Evolutionary conservation across 2,888 invertebrate species (phyloP), one percentile per base, ranked within the genome.

Genomic region (Trimorus sp.): DNA sequence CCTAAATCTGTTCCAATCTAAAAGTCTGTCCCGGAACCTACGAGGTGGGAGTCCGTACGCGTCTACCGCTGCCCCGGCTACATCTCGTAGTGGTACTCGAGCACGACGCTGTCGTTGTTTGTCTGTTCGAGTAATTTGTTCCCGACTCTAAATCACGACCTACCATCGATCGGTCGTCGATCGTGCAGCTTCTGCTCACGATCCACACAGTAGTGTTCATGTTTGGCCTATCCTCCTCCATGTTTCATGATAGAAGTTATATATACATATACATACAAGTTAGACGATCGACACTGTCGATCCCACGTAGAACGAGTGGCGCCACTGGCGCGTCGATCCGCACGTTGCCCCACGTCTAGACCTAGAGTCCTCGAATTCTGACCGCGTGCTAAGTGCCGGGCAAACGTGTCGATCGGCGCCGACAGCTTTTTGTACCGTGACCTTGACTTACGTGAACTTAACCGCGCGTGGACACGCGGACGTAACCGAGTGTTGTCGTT

Each of bases 111-210:
- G 26, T 7, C 66, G 74, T 82, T 77, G 62, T 81, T 68, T 82
- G 74, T 79, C n/a, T 51, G 49, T 51, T 51, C 49, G n/a, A n/a
- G n/a, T 12, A n/a, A 51, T 51, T 51, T 7, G 63, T 82, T 74
- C 54, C 70, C 70, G 49, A 78, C 75, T 82, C 66, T 14, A 62
- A 45, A 79, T 79, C 71, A 83, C 45, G 54, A 66, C 49, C 45
- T 60, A 79, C 66, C 68, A 66, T 83, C 79, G 74, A 83, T 74
- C 68, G 68, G 60, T 76, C 58, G 51, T 71, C 45, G 68, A 76
- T 59, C 66, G 68, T 79, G 68, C 74, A 76, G 75, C 82, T 82
- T 82, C 36, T 48, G 66, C 75, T 65, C 69, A 80, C 59, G 53
- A 70, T 59, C 58, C 70, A 68, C 77, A 76, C 48, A n/a, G 81